Base-by-base conservation (phyloP, 1,140 invertebrate genomes). In the Hesperophylax magnus region DNA sequence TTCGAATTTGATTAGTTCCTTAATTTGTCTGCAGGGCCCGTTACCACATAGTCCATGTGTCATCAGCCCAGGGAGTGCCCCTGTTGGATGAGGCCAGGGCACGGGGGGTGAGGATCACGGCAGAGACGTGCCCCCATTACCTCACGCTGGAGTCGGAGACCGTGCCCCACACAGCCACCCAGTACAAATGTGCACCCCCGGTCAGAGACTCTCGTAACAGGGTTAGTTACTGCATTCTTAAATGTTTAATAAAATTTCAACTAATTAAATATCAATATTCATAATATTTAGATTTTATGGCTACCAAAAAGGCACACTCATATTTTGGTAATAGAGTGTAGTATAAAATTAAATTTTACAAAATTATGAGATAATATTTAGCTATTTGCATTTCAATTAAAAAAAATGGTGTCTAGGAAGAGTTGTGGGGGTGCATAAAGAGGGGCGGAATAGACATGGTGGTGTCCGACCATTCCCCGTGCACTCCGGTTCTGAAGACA, bases 111-210 rank as follows among this genome's bases (percentile, higher is more conserved):
- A 87, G 88, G 24, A 86, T 95, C 18, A 94, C 93, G 0, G 92
- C 92, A 0, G 94, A 95, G 86, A 95, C 94, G 0, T 95, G 94
- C 86, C 93, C 93, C 77, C 94, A 95, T 85, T 95, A 95, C 86
- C 87, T 95, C n/a, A 89, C 90, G 1, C 85, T 95, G 11, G 87
- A 88, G 47, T 90, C 93, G 17, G 93, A 94, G 84, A 86, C 92
- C 52, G 90, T 95, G 24, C 92, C 92, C 14, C 86, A 90, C 52
- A 90, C 90, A 3, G 91, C 89, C 4, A 94, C 93, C 1, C 90
- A 94, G 85, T 95, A 90, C 81, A 95, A 95, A 86, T 95, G 94
- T 78, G 93, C 92, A 84, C 94, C 94, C 4, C 94, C 94, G 17
- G 94, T 95, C 71, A 88, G 94, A 54, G 89, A 91, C 74, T 85